These are phyloP conservation scores for Orbicella faveolata DNA, from an alignment of 64 coral and sea anemone genomes.

Conservation along the genomic window DNA sequence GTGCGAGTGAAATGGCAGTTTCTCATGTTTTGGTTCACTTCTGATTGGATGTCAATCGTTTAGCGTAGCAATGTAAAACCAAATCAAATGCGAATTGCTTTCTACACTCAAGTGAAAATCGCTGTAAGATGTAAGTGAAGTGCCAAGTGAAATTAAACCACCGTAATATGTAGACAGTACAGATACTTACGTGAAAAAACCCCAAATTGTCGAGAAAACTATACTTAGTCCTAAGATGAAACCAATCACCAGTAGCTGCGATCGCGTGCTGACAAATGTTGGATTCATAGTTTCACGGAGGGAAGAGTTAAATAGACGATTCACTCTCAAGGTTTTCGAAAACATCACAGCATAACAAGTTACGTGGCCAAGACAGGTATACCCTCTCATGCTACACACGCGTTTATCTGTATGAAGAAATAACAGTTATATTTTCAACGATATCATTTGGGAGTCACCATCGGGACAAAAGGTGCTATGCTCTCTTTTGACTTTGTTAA, in stretches of 20 bases:
- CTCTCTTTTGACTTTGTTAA: too few species aligned
- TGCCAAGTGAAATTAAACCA: too few species aligned
- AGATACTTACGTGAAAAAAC: conserved; percentile 15
- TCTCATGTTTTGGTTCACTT: too few species aligned
- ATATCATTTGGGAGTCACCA: too few species aligned
- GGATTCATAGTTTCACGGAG: conserved; percentile 3
- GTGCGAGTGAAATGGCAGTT: too few species aligned
- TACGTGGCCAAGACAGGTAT: conserved; percentile 3
- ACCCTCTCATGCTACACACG: neutral
- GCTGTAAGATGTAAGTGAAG: too few species aligned
- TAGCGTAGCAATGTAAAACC: too few species aligned
- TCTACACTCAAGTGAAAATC: too few species aligned
- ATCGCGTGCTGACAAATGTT: conserved; percentile 25
- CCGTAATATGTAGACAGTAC: too few species aligned
- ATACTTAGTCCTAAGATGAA: conserved; percentile 4
- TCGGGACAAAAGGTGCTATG: too few species aligned
- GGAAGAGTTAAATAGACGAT: conserved; percentile 29
- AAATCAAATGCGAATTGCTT: too few species aligned
- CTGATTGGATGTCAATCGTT: too few species aligned
- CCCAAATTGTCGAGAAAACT: conserved; percentile 14
- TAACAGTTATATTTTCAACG: neutral
- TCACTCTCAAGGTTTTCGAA: conserved; percentile 30
- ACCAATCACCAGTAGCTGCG: neutral
- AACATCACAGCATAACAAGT: conserved; percentile 13
- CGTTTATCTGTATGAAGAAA: neutral